Percentiles rank a stretch among this genome's conserved stretches.
phyloP scores from a whole-genome alignment of 2,797 vertebrate genomes.

The Alcedo atthis region DNA sequence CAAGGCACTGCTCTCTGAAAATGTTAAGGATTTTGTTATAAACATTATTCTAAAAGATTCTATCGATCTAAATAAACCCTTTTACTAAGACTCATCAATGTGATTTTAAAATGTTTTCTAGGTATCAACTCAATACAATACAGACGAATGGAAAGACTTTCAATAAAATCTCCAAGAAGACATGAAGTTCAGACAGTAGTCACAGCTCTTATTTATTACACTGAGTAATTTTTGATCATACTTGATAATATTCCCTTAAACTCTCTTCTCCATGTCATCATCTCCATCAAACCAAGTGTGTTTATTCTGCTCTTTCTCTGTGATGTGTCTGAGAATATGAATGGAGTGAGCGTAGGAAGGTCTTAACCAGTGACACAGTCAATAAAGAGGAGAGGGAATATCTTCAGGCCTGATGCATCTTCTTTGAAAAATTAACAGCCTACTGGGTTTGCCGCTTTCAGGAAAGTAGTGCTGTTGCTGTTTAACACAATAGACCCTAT shows the following conservation, averaged over 20 bases:
- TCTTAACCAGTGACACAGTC: not conserved
- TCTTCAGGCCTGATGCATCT: not conserved
- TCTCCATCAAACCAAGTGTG: conserved; percentile 2
- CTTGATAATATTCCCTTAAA: conserved; percentile 28
- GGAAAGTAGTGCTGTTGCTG: not conserved
- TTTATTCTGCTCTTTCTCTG: not conserved
- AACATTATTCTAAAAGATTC: not conserved
- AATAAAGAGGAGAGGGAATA: not conserved
- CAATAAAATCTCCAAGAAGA: not conserved
- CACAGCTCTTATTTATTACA: not conserved
- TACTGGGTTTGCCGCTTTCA: not conserved
- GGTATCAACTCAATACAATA: not conserved
- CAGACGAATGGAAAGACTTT: not conserved
- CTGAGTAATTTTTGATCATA: conserved; percentile 31
- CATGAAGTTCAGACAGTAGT: not conserved
- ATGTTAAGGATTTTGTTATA: not conserved
- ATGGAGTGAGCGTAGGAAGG: not conserved
- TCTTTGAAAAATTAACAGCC: not conserved
- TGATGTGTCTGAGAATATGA: not conserved
- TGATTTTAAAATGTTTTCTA: not conserved
- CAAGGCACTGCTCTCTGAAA: not conserved
- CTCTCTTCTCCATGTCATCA: not conserved
- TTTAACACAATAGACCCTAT: not conserved
- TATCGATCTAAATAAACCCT: not conserved
- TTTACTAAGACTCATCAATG: not conserved